Evolutionary conservation across 2,888 invertebrate species (phyloP), one percentile per base, ranked within the genome.

Genomic region (Parthenolecanium corni): DNA sequence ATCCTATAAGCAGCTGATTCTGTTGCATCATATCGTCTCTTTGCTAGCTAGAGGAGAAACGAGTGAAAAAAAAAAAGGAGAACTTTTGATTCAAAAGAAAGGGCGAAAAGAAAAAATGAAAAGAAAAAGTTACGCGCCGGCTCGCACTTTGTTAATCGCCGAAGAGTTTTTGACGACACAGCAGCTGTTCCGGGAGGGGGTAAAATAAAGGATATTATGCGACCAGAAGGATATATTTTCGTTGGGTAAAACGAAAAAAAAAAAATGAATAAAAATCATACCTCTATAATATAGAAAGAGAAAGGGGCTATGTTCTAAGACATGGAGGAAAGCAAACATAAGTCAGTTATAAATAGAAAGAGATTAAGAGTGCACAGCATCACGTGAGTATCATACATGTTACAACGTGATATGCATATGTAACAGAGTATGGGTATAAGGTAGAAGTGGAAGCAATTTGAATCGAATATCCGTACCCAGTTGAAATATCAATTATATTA

Each of bases 1-100:
- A 21, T 49, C 23, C 31, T n/a, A n/a, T n/a, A 31, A 49, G 49
- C 49, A 49, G 49, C 49, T 49, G 49, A 49, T 21, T 49, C 49
- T 11, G 18, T 49, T 49, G 49, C 49, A 49, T 49, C 49, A 49
- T 49, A 21, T 18, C 49, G 4, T 18, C 21, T 3, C 23, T 5
- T 3, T 3, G 18, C 14, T 49, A 11, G 12, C 4, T 6, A 14
- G 23, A 12, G 6, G 23, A n/a, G n/a, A n/a, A n/a, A n/a, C n/a
- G n/a, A n/a, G n/a, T n/a, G n/a, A n/a, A n/a, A n/a, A n/a, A n/a
- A n/a, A n/a, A n/a, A n/a, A n/a, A n/a, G n/a, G n/a, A n/a, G n/a
- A n/a, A n/a, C n/a, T n/a, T n/a, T n/a, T n/a, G n/a, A n/a, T n/a
- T n/a, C n/a, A n/a, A n/a, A n/a, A n/a, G n/a, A n/a, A n/a, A n/a